Percentiles rank a stretch among this genome's conserved stretches.
phyloP scores from a whole-genome alignment of 2,888 invertebrate species.

The Drosophila falleni region DNA sequence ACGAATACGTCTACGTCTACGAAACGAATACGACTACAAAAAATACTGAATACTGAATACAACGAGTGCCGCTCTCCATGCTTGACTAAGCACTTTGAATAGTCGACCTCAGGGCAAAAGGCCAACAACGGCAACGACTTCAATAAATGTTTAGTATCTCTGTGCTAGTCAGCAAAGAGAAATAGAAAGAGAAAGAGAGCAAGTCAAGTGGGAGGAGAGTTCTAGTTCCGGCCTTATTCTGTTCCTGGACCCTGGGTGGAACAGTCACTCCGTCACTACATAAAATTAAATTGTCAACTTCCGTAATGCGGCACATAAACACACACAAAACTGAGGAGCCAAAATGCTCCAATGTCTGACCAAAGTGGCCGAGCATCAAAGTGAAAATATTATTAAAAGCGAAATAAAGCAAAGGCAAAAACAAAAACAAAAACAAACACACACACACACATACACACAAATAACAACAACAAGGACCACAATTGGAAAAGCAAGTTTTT shows the following conservation, averaged over 20 bases:
- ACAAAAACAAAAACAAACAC: conserved; percentile 16
- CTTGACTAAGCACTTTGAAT: conserved; percentile 76
- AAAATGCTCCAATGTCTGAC: conserved; percentile 41
- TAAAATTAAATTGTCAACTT: conserved; percentile 81
- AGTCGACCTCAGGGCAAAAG: conserved; percentile 52
- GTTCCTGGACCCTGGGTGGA: neutral
- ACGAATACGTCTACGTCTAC: conserved; percentile 30
- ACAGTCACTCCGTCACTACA: conserved; percentile 59
- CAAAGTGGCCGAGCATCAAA: conserved; percentile 75
- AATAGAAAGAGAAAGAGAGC: neutral
- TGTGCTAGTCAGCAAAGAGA: neutral
- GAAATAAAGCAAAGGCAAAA: conserved; percentile 59
- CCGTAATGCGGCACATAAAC: conserved; percentile 65
- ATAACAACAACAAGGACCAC: conserved; percentile 34
- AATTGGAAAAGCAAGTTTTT: conserved; percentile 52
- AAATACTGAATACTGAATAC: conserved; percentile 28
- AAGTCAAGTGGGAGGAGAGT: neutral
- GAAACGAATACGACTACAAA: conserved; percentile 10
- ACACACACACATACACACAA: conserved; percentile 24
- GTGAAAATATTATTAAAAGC: conserved; percentile 81
- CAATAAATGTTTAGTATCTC: conserved; percentile 73
- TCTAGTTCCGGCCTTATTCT: conserved; percentile 10
- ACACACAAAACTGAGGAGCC: conserved; percentile 31
- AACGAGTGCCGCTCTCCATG: conserved; percentile 40
- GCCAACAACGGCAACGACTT: conserved; percentile 45